Percentiles rank a stretch among this genome's conserved stretches.
Conservation (phyloP, 2,797 vertebrate genomes). For the Chaetodon trifasciatus region DNA sequence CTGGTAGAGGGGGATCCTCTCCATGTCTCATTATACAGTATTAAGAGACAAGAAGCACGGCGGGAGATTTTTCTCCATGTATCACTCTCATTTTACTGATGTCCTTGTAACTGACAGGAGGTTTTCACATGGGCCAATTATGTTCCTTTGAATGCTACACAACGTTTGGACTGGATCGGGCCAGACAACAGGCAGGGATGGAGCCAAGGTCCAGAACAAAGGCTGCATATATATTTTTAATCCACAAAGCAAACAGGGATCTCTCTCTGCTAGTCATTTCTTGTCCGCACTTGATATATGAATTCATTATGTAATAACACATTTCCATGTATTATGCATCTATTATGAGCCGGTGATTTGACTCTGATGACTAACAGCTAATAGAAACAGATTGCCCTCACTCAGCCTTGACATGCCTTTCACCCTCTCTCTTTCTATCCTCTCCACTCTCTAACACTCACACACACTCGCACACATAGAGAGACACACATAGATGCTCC, state of each 20-base stretch:
- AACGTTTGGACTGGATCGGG: slow-evolving; percentile 15
- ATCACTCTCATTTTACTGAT: slow-evolving; percentile 57
- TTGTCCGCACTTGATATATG: slow-evolving; percentile 35
- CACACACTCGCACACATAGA: not conserved
- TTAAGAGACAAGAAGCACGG: slow-evolving; percentile 56
- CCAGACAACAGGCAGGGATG: slow-evolving; percentile 32
- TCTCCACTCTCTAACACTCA: not conserved
- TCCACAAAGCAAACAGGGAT: slow-evolving; percentile 17
- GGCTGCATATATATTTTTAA: slow-evolving; percentile 11
- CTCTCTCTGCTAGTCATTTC: slow-evolving; percentile 26
- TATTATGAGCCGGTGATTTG: slow-evolving; percentile 45
- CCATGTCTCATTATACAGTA: slow-evolving; percentile 71
- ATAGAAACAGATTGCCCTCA: slow-evolving; percentile 62
- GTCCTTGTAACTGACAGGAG: slow-evolving; percentile 64
- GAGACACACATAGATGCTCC: not conserved
- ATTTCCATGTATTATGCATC: slow-evolving; percentile 41
- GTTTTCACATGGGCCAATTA: slow-evolving; percentile 61
- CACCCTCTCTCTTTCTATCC: slow-evolving; percentile 16
- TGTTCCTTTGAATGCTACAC: slow-evolving; percentile 32
- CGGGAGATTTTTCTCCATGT: slow-evolving; percentile 51
- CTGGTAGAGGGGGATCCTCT: slow-evolving; percentile 50
- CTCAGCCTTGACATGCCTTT: slow-evolving; percentile 69
- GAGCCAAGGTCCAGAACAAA: slow-evolving; percentile 26
- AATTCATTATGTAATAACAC: slow-evolving; percentile 53
- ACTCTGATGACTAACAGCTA: slow-evolving; percentile 49